These are phyloP conservation scores for Omphaloscelis lunosa DNA, from an alignment of 2,888 invertebrate genomes.

Conservation along the genomic window DNA sequence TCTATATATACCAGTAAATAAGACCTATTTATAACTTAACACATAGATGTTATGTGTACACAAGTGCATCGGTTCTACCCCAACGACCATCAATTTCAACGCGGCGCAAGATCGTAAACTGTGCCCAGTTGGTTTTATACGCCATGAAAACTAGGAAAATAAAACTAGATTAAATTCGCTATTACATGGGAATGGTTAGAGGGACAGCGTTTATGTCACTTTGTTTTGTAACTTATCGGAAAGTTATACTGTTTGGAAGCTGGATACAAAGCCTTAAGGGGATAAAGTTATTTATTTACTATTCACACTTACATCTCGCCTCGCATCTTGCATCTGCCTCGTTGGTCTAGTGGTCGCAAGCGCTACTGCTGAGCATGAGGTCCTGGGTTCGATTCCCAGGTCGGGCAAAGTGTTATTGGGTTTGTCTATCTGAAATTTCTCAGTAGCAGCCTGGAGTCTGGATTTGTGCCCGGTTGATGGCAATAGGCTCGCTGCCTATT, in stretches of 20 bases:
- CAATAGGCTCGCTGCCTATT: no score
- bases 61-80: constrained; percentile 24
- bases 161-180: constrained; percentile 51
- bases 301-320: no score
- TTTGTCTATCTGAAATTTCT: no score
- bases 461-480: no score
- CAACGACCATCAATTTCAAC: constrained; percentile 39
- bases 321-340: no score
- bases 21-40: not conserved
- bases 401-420: no score
- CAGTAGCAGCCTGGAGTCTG: no score
- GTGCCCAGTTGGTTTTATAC: constrained; percentile 43
- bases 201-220: constrained; percentile 13
- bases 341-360: no score
- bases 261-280: no score
- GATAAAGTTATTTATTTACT: no score
- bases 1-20: not conserved
- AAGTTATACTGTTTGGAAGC: not conserved
- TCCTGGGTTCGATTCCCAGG: no score
- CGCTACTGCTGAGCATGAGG: no score
- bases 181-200: constrained; percentile 19
- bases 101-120: constrained; percentile 39
- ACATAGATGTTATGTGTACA: constrained; percentile 15
- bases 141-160: constrained; percentile 47
- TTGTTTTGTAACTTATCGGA: constrained; percentile 6